Evolutionary conservation across 2,888 invertebrate genomes (phyloP).

Genomic region (Beris chalybata): DNA sequence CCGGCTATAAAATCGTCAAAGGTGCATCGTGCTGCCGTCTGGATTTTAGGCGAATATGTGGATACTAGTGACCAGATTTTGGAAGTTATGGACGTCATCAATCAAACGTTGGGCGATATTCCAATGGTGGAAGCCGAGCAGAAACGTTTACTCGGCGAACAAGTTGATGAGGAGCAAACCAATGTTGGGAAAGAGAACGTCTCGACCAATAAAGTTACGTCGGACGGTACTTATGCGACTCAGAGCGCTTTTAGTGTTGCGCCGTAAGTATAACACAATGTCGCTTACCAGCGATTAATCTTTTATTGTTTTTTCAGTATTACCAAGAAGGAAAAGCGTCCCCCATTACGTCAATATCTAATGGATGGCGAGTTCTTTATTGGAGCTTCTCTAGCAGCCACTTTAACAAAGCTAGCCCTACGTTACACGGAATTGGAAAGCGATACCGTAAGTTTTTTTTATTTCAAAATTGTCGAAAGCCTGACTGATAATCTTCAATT

Average conservation of each 20-base stretch:
- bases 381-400: conserved; percentile 88
- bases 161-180: conserved; percentile 57
- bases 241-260: conserved; percentile 94
- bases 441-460: conserved; percentile 45
- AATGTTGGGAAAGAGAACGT: conserved; percentile 50
- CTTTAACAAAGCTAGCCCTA: conserved; percentile 87
- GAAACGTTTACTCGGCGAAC: conserved; percentile 73
- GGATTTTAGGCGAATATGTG: conserved; percentile 98
- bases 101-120: conserved; percentile 71
- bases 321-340: conserved; percentile 70
- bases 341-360: conserved; percentile 82
- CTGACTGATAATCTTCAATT: not conserved
- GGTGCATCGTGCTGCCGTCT: conserved; percentile 90
- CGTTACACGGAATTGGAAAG: conserved; percentile 61
- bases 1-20: conserved; percentile 86
- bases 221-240: conserved; percentile 98
- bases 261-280: conserved; percentile 58
- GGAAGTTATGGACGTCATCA: conserved; percentile 76
- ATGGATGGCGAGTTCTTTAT: conserved; percentile 96
- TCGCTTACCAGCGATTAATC: not conserved
- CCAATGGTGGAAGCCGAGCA: conserved; percentile 67
- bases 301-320: conserved; percentile 56
- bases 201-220: conserved; percentile 71
- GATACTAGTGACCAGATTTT: conserved; percentile 74
- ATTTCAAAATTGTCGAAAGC: not conserved